Percentiles rank a stretch among this genome's conserved stretches.
Evolutionary conservation across 2,888 invertebrate genomes (phyloP).

Genomic region (Melieria picta): DNA sequence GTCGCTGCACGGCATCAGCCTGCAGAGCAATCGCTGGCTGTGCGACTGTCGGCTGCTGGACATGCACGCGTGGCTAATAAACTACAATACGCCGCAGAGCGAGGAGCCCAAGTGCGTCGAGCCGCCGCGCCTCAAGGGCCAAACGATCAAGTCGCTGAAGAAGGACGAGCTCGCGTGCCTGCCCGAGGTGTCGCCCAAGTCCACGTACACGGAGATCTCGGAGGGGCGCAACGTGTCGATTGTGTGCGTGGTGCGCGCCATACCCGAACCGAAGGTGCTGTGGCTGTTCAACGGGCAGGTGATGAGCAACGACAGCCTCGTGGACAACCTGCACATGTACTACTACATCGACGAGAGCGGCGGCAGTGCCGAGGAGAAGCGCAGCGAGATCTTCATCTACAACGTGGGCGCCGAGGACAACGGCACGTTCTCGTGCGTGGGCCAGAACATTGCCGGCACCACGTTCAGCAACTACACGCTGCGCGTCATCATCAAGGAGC

Average conservation of each 20-base stretch:
- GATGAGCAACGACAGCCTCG: constrained; percentile 78
- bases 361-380: constrained; percentile 74
- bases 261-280: constrained; percentile 82
- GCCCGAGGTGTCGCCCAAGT: constrained; percentile 81
- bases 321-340: constrained; percentile 75
- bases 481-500: constrained; percentile 78
- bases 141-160: constrained; percentile 75
- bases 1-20: constrained; percentile 79
- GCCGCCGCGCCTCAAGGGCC: constrained; percentile 75
- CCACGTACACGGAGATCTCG: constrained; percentile 79
- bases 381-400: constrained; percentile 81
- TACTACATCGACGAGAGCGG: constrained; percentile 78
- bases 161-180: constrained; percentile 81
- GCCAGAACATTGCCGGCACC: constrained; percentile 85
- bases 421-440: constrained; percentile 86
- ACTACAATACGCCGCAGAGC: constrained; percentile 80
- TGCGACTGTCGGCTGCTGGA: constrained; percentile 86
- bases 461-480: constrained; percentile 85
- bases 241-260: constrained; percentile 81
- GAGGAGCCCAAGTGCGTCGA: constrained; percentile 81
- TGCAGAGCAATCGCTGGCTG: constrained; percentile 89
- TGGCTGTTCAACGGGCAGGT: constrained; percentile 88
- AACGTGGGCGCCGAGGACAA: constrained; percentile 83
- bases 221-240: constrained; percentile 85
- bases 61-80: constrained; percentile 80